Evolutionary conservation across 2,888 invertebrate species (phyloP), one percentile per base, ranked within the genome.

Genomic region (Palloptera scutellata): DNA sequence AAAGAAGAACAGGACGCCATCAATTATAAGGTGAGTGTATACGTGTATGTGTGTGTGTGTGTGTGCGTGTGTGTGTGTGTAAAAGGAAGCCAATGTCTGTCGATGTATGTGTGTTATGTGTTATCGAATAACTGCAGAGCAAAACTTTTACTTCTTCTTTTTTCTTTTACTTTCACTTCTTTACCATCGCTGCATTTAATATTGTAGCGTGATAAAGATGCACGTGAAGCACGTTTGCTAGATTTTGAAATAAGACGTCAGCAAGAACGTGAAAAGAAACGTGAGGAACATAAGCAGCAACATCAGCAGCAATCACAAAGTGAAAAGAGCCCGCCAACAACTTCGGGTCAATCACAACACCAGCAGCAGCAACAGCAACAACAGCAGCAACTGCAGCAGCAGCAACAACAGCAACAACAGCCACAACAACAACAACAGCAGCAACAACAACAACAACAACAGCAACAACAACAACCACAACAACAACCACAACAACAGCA

Each of bases 1-100:
- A 83, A 85, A 75, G 84, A 84, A 71, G 85, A 85, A 76, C 83
- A 84, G 76, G 85, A 85, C 81, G 85, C 84, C 58, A 80, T 84
- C 68, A 85, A 85, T 76, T 84, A 84, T 70, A 84, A 83, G 80
- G 84, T 84, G 78, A 79, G 77, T n/a, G 11, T 17, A 66, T 13
- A 13, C 45, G n/a, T n/a, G n/a, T n/a, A n/a, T n/a, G n/a, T n/a
- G n/a, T n/a, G n/a, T n/a, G n/a, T n/a, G n/a, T n/a, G n/a, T n/a
- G n/a, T n/a, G n/a, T n/a, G n/a, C n/a, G n/a, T n/a, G n/a, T n/a
- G n/a, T n/a, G 6, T 4, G 30, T 30, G 2, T 30, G 30, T 30
- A 30, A 30, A 30, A 30, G 6, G 30, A 30, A 30, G 2, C 6
- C 30, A 30, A 30, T 30, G 30, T 30, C 3, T 30, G 30, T 30